Evolutionary conservation across 2,888 invertebrate species (phyloP).

Genomic region (Ormyrus nitidulus): DNA sequence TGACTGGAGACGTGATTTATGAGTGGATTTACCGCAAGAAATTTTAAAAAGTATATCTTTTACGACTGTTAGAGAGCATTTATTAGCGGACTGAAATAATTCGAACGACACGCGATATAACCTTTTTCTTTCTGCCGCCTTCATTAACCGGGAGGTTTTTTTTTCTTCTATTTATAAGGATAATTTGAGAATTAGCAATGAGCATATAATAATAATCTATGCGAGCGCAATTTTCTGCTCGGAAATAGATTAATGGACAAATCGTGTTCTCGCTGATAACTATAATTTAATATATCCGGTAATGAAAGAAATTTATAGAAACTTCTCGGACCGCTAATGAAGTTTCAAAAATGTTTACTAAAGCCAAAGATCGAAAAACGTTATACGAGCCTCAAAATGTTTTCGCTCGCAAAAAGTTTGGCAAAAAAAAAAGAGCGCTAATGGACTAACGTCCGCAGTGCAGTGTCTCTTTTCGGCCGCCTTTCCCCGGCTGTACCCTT

Average conservation of each 20-base stretch:
- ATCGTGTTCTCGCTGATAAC: not conserved
- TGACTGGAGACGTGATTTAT: slow-evolving; percentile 32
- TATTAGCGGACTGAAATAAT: slow-evolving; percentile 33
- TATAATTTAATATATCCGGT: not conserved
- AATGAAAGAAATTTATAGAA: slow-evolving; percentile 4
- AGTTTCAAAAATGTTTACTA: too few relatives aligned
- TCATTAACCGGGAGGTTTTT: not conserved
- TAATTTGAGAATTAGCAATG: slow-evolving; percentile 8
- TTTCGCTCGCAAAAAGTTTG: too few relatives aligned
- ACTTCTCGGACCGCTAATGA: too few relatives aligned
- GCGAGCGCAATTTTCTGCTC: not conserved
- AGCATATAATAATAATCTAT: not conserved
- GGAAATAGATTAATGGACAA: slow-evolving; percentile 16
- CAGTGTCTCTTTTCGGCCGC: slow-evolving; percentile 1
- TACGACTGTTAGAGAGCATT: slow-evolving; percentile 23
- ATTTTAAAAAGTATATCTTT: slow-evolving; percentile 45
- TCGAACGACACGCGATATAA: slow-evolving; percentile 13
- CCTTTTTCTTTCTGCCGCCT: not conserved
- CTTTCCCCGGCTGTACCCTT: slow-evolving; percentile 8
- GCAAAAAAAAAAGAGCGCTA: too few relatives aligned
- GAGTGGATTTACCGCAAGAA: slow-evolving; percentile 19
- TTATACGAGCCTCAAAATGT: too few relatives aligned
- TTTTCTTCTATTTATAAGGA: slow-evolving; percentile 8
- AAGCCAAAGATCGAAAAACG: too few relatives aligned
- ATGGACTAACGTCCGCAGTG: not conserved